Evolutionary conservation across 2,113 vertebrate species (phyloP), one percentile per base, ranked within the genome.

Genomic region (Pygoscelis antarcticus): DNA sequence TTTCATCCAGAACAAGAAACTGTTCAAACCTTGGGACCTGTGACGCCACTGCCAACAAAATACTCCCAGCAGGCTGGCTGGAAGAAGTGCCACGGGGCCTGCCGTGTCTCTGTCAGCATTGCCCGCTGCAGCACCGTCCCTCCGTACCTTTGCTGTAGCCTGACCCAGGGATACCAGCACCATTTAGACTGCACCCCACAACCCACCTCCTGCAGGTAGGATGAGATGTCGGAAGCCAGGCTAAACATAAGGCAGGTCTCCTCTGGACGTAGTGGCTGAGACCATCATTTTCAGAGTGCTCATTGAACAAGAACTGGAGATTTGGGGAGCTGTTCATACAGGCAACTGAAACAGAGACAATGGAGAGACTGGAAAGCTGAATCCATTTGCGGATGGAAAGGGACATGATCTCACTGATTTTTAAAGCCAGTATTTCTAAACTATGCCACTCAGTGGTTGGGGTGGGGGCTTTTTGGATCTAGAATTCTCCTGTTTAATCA

Each of bases 121-220:
- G 14, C n/a, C 47, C 4, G 1, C 8, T 40, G 40, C 68, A 60
- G 29, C 47, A 54, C 46, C 3, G 0, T 36, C 9, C 17, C 38
- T 14, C 34, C 0, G 0, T n/a, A 46, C 34, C 60, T 80, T 54
- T 46, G 34, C 34, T 0, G 0, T 32, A 16, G 52, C 46, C 54
- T 40, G 30, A 8, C 16, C 29, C 29, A 40, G 54, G 42, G 11
- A 27, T 25, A 61, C 38, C 40, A 25, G 26, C 30, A 57, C 29
- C 58, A 64, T 64, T 64, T 40, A 46, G 36, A 15, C 51, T 46
- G 57, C 21, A 51, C 12, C 13, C 16, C 15, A 11, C 66, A 80
- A 74, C 19, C 32, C 36, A 58, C 18, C 5, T 36, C 32, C 46
- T 30, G 23, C 16, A 21, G 54, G 60, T 25, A 54, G 75, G 58